Base-by-base conservation (phyloP, 2,888 invertebrate genomes). In the Griposia aprilina region DNA sequence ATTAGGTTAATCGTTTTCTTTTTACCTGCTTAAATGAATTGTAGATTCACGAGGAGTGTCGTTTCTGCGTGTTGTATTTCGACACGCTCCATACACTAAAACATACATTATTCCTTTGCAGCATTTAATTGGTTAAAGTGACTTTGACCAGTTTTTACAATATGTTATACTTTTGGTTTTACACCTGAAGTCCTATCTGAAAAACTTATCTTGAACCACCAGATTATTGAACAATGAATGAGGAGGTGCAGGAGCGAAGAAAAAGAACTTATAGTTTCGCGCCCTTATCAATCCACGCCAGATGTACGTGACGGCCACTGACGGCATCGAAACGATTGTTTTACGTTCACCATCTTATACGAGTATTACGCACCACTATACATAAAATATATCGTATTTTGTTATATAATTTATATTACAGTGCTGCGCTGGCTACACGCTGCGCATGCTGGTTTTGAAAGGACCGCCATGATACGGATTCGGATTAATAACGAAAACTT, bases 281-380 rank as follows among this genome's bases (percentile, higher is more conserved):
- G 67, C 65, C 62, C 60, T 23, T 36, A 45, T 55, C 48, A 30
- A 48, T 23, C 62, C 48, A 13, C 75, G 68, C 75, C 81, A 67
- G 67, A 55, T 80, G 78, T 66, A 48, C 74, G 67, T 76, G 85
- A 80, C 84, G 78, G 71, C 78, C 72, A 20, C 48, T 17, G 50
- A n/a, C 48, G 59, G 36, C 41, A n/a, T n/a, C n/a, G n/a, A 26
- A 67, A 82, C 66, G 23, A 73, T 48, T 73, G 60, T 17, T 41
- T 62, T 68, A 45, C 60, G 20, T 66, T 20, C 13, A 20, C 57
- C 50, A 62, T 50, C 63, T n/a, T 30, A 30, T 45, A n/a, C n/a
- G n/a, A n/a, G n/a, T n/a, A 23, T 60, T 30, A n/a, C 30, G 30
- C 30, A 36, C 30, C 30, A 36, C 30, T 36, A 36, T 36, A 36